These are phyloP conservation scores for Nothobranchius kuhntae DNA, from an alignment of 2,113 vertebrate species.

Conservation along the genomic window DNA sequence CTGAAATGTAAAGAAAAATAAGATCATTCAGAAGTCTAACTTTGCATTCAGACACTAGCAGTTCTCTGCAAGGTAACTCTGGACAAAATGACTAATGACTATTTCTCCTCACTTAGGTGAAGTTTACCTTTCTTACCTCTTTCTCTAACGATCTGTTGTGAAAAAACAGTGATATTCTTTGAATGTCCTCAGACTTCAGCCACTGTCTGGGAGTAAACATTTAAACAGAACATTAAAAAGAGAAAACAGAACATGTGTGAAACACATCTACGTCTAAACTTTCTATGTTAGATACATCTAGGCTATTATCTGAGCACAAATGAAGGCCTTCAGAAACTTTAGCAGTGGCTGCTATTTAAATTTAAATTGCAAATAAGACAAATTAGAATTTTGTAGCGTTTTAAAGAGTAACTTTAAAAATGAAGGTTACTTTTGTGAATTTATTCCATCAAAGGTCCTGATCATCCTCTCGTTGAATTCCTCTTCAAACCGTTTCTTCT, in stretches of 20 bases:
- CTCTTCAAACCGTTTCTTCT: constrained; percentile 96
- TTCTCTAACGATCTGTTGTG: constrained; percentile 95
- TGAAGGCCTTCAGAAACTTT: no score
- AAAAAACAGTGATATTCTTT: constrained; percentile 97
- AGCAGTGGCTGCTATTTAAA: no score
- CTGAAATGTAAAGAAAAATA: constrained; percentile 71
- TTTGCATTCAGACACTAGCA: neutral
- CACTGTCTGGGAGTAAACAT: constrained; percentile 84
- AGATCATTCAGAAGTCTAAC: constrained; percentile 17
- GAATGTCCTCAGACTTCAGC: constrained; percentile 98
- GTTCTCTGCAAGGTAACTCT: neutral
- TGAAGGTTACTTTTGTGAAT: constrained; percentile 90
- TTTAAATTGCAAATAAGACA: no score
- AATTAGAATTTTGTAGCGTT: no score
- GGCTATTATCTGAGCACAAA: no score
- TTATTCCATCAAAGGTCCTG: constrained; percentile 95
- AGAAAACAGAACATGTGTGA: no score
- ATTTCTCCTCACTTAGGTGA: constrained; percentile 10
- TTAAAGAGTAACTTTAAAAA: neutral
- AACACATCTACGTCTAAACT: no score
- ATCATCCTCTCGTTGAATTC: constrained; percentile 98
- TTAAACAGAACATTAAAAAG: neutral
- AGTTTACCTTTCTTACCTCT: constrained; percentile 82
- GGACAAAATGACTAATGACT: neutral
- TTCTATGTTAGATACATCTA: no score